A percentile compares a stretch with the other conserved stretches of the same genome.
Evolutionary conservation across 37 sponge, comb jelly and placozoan species (phyloP).

Genomic region (Corticium candelabrum): DNA sequence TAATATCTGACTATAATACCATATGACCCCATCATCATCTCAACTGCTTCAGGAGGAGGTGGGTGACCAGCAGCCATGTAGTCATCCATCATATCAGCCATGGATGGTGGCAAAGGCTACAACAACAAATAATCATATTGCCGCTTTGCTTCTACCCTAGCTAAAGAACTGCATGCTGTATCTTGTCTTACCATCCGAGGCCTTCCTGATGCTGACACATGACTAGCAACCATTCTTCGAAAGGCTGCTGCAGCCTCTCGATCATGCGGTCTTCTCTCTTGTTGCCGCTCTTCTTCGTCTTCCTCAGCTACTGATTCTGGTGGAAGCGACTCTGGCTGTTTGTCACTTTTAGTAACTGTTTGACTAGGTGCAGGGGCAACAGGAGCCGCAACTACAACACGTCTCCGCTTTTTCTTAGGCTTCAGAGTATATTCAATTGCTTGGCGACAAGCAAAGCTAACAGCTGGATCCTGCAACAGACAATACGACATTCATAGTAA

Average conservation of each 20-base stretch:
- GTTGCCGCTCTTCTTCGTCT: too few relatives aligned
- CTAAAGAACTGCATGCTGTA: too few relatives aligned
- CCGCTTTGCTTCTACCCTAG: not conserved
- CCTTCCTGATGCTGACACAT: not conserved
- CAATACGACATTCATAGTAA: not conserved
- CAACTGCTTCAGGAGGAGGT: not conserved
- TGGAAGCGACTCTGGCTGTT: too few relatives aligned
- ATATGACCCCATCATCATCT: not conserved
- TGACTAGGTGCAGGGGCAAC: not conserved
- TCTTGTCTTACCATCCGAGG: not conserved
- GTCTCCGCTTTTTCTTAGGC: not conserved
- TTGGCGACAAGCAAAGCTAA: not conserved
- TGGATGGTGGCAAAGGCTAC: not conserved
- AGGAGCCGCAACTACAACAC: not conserved
- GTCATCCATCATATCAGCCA: not conserved
- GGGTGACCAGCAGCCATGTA: too few relatives aligned
- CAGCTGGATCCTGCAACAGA: not conserved
- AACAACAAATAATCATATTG: not conserved
- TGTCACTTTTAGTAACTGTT: too few relatives aligned
- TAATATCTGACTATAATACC: too few relatives aligned
- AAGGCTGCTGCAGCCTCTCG: too few relatives aligned
- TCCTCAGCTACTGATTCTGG: too few relatives aligned
- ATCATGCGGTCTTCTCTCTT: too few relatives aligned
- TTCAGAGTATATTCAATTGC: not conserved
- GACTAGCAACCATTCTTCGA: too few relatives aligned